Base-by-base conservation (phyloP, 2,797 vertebrate species). In the Sebastes aleutianus region DNA sequence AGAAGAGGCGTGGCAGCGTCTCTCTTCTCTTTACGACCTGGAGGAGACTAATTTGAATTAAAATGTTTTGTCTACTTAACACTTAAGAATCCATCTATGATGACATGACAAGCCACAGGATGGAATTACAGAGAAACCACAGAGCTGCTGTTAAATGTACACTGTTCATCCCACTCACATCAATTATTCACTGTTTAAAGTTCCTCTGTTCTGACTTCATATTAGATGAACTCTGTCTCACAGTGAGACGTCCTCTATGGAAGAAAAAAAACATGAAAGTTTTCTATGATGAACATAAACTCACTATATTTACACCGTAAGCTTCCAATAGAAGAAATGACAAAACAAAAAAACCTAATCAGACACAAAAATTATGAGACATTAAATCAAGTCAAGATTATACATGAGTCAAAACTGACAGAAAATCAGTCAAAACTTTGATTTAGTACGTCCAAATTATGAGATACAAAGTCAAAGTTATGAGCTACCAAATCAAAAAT, bases 31-130 rank as follows among this genome's bases (percentile, higher is more conserved):
- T 89, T 86, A 84, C 31, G 68, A 82, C 70, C 53, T 1, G 1
- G 20, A 74, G 76, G 31, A 85, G 82, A 81, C 67, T 79, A 11
- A 82, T 79, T 89, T 70, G 22, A 75, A 74, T 81, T 69, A 10
- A 78, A 74, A 82, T 89, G 85, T 89, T 90, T 83, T 80, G 83
- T 88, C 82, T 90, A 54, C 82, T 83, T 70, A 70, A 65, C 76
- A 31, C 63, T 74, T 61, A 57, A 74, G 71, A 80, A 85, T 58
- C 74, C 36, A 72, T 56, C 71, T 26, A 67, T 74, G 78, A 89
- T 87, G 85, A 81, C 63, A 56, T 29, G 75, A 82, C 65, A 62
- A 50, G 26, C 82, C 84, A 31, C 82, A 78, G 76, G 64, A 83
- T 69, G 61, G 61, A 53, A 68, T 70, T 34, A 71, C 78, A 81